Base-by-base conservation (phyloP, 2,113 vertebrate species). In the Mungos mungo region DNA sequence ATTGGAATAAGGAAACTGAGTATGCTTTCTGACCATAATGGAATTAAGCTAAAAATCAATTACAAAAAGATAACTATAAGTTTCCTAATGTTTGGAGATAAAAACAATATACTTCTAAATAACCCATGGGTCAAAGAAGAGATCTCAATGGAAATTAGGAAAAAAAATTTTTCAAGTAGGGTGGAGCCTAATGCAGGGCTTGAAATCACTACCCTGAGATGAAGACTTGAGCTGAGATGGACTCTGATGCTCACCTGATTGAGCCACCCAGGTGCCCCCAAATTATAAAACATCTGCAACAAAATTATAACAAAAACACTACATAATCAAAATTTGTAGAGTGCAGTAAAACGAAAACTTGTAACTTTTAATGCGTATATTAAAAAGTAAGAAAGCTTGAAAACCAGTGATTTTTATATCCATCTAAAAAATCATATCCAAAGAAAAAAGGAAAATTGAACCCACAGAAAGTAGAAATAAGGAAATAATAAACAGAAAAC, bases 41-140 rank as follows among this genome's bases (percentile, higher is more conserved):
- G 21, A 93, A 83, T 66, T 91, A 93, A 96, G 38, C 25, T 88
- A 94, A 57, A 89, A 85, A 89, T 74, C 3, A 89, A 72, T 72
- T 84, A 85, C 29, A 79, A 76, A 96, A 95, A 65, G 10, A 45
- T 35, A 95, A 74, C 12, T 74, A 88, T 29, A 95, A 60, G 50
- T 38, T 94, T 13, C 35, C 60, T 54, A 94, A 19, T 27, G 14
- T 76, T 41, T 45, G 19, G 16, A 94, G 63, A 63, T 35, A 95
- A 86, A 83, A 69, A 66, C 35, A 83, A 31, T 77, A 57, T n/a
- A 72, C 11, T 52, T 57, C 71, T 66, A 84, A 21, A 13, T 84
- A 85, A 47, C 47, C 31, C 47, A 33, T 38, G 41, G 29, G 21
- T 65, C 52, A 72, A 52, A 81, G 52, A 80, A 86, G 65, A 80